Conservation (phyloP, 2,113 vertebrate genomes). For the Astur gentilis region DNA sequence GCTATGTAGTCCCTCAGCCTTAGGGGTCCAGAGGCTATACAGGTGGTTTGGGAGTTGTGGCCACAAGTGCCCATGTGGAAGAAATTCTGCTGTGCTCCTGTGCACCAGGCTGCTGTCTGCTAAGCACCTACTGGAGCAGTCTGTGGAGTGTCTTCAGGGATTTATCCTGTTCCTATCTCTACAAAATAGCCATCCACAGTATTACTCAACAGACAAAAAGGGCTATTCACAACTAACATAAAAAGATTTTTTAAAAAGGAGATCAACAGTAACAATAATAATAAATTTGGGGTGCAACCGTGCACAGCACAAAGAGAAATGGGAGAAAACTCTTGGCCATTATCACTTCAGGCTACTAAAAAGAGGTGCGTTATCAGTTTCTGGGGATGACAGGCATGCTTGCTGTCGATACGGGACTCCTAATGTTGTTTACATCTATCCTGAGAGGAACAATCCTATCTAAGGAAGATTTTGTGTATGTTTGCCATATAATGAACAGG, state of each 20-base stretch:
- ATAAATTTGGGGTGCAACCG: not conserved
- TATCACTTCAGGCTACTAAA: not conserved
- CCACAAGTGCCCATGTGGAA: not conserved
- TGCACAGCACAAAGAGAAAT: not conserved
- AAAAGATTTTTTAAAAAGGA: not conserved
- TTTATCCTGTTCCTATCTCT: not conserved
- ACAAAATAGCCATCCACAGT: not conserved
- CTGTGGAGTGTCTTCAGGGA: not conserved
- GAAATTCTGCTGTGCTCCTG: not conserved
- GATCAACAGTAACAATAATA: not conserved
- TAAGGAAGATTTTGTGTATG: not conserved
- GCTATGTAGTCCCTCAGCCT: not conserved
- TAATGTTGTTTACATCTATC: not conserved
- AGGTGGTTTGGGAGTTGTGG: not conserved
- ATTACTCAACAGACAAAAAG: not conserved
- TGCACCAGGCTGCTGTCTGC: not conserved
- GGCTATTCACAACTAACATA: not conserved
- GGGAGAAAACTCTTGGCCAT: not conserved
- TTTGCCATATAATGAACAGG: not conserved
- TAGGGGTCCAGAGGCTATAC: not conserved
- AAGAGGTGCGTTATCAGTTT: rapidly evolving
- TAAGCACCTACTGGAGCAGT: not conserved
- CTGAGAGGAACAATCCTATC: not conserved
- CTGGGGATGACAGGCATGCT: not conserved
- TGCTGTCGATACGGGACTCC: not conserved